These are phyloP conservation scores for Prietella phreatophila DNA, from an alignment of 2,113 vertebrate species.

Conservation along the genomic window DNA sequence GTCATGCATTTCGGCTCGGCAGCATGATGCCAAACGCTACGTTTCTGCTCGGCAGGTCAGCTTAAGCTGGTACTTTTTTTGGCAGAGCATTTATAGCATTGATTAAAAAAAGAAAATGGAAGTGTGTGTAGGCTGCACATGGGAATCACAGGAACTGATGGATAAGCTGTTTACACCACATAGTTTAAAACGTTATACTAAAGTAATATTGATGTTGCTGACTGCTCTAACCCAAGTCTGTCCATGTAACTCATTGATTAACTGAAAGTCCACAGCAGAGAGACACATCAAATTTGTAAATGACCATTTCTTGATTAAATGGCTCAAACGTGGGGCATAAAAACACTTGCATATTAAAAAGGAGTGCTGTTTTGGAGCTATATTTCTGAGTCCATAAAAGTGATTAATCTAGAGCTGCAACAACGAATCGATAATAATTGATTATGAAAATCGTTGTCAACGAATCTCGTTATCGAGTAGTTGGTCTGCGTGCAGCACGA, in stretches of 20 bases:
- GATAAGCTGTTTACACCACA: background rate
- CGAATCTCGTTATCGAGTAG: too few relatives aligned
- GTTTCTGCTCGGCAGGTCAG: background rate
- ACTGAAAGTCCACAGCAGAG: background rate
- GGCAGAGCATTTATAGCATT: background rate
- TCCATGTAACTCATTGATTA: background rate
- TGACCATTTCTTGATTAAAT: background rate
- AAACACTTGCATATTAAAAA: background rate
- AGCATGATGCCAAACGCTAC: background rate
- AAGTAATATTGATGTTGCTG: background rate
- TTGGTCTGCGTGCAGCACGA: too few relatives aligned
- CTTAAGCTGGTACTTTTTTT: background rate
- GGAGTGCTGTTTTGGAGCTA: background rate
- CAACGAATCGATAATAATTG: too few relatives aligned
- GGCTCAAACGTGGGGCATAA: background rate
- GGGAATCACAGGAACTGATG: background rate
- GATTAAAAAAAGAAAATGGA: background rate
- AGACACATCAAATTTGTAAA: background rate
- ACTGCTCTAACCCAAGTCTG: background rate
- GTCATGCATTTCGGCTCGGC: background rate
- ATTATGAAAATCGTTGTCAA: too few relatives aligned
- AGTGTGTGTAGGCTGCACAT: background rate
- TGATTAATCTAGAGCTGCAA: too few relatives aligned
- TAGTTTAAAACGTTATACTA: background rate
- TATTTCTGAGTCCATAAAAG: background rate